Evolutionary conservation across 2,888 invertebrate genomes (phyloP), one percentile per base, ranked within the genome.

Genomic region (Brachyptera risi): DNA sequence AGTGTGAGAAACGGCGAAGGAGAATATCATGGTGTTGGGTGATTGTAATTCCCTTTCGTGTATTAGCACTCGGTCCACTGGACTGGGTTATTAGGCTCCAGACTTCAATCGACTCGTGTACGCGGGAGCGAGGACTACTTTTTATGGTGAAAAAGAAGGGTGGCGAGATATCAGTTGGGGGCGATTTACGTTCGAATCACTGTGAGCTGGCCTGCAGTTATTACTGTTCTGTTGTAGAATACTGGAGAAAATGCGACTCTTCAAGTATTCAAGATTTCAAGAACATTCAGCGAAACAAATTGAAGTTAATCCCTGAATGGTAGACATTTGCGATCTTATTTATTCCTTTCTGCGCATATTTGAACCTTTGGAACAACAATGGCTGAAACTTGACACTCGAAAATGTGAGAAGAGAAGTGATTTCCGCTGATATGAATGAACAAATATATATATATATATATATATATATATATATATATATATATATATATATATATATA

Each of bases 141-240:
- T 37, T 54, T 35, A 54, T 54, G 54, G 54, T 54, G 37, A 54
- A n/a, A 54, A 35, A 37, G 54, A 35, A 54, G 54, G 54, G 54
- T 54, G 54, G 37, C 11, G 9, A 19, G 54, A 7, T 23, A 11
- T 31, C 44, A 15, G 19, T 3, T 4, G 15, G 35, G 35, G 35
- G 19, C 37, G 54, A 54, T 35, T 54, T 37, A 54, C 31, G 15
- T n/a, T 37, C 54, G 37, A 54, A 54, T 54, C 54, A 54, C 37
- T 37, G 5, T 54, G 23, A 47, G 47, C 47, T 7, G 11, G 47
- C 23, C 9, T 47, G 23, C 24, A 24, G 47, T 24, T 21, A 17
- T 21, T 44, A 5, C 23, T 11, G n/a, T 11, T n/a, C n/a, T n/a
- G 47, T 21, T 24, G 24, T 23, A n/a, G n/a, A n/a, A n/a, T n/a